Base-by-base conservation (phyloP, 1,140 invertebrate species). In the Lamellibrachia luymesi region DNA sequence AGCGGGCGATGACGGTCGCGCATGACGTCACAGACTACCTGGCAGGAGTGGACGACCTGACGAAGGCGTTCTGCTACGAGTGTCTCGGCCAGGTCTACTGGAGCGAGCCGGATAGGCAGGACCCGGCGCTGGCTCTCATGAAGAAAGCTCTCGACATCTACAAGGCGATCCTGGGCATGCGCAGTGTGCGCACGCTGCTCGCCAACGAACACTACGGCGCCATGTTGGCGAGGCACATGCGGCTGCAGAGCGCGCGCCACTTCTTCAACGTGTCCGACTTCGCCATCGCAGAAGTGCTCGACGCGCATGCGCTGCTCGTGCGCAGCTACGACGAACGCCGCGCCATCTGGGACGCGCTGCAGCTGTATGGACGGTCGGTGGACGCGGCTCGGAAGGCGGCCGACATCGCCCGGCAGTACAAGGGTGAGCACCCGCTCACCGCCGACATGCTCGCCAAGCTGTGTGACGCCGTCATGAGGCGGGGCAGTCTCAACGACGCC, bases 231-330 rank as follows among this genome's bases (percentile, higher is more conserved):
- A 8, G 49, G 4, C 51, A 17, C n/a, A 50, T 22, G 25, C 27
- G 56, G 10, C 64, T 92, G 51, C 93, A 93, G 91, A 92, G 91
- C 50, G 93, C 93, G 22, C 93, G 90, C 50, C 90, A 93, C 89
- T 92, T 93, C 93, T 93, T 52, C 93, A 93, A 93, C 91, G 52
- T 93, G 22, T 92, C 93, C n/a, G 93, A 93, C 56, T 51, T 92
- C 25, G 91, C 49, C 27, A 91, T 80, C 13, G 27, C 51, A 6
- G 93, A 92, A 64, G 25, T 92, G 90, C 51, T 93, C 27, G 91
- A 93, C 51, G 91, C 27, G 17, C 93, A 93, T 27, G 91, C 93
- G 50, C 91, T 52, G 93, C 90, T 93, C 51, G 25, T 93, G 25
- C 51, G 25, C 27, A 91, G 93, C 38, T 93, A 92, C 50, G 91